Evolutionary conservation across 2,888 invertebrate genomes (phyloP).

Genomic region (Frankliniella intonsa): DNA sequence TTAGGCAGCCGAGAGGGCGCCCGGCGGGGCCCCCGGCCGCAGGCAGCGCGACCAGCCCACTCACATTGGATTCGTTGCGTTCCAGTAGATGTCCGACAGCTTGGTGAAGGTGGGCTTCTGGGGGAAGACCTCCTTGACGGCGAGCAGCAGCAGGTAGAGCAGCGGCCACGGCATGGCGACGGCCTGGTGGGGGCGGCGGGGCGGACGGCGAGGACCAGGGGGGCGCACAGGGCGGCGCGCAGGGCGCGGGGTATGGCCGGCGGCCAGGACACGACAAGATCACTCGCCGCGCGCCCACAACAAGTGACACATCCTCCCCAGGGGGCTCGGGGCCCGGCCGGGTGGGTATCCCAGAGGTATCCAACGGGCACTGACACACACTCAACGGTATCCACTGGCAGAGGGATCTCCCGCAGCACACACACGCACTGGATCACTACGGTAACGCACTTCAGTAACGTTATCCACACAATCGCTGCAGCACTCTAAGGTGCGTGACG

Average conservation of each 20-base stretch:
- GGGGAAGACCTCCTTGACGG: conserved; percentile 13
- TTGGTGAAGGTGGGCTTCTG: conserved; percentile 19
- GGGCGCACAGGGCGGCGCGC: background rate
- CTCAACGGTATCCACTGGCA: background rate
- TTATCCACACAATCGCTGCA: too few species aligned
- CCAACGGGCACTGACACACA: background rate
- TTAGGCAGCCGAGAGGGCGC: too few species aligned
- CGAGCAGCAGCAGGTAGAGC: background rate
- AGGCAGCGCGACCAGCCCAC: background rate
- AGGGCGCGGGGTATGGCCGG: background rate
- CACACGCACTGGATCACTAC: too few species aligned
- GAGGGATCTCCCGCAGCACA: too few species aligned
- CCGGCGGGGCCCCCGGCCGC: too few species aligned
- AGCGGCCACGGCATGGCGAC: conserved; percentile 5
- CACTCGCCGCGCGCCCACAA: background rate
- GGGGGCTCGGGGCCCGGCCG: background rate
- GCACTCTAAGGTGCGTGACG: too few species aligned
- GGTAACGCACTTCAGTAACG: too few species aligned
- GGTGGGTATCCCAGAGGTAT: background rate
- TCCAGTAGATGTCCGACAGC: conserved; percentile 22
- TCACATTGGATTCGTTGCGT: conserved; percentile 17
- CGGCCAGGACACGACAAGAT: too few species aligned
- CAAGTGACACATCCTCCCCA: background rate
- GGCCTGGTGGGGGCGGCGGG: background rate
- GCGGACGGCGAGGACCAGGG: background rate